These are phyloP conservation scores for Falcunculus frontatus DNA, from an alignment of 2,113 vertebrate species.

Conservation along the genomic window DNA sequence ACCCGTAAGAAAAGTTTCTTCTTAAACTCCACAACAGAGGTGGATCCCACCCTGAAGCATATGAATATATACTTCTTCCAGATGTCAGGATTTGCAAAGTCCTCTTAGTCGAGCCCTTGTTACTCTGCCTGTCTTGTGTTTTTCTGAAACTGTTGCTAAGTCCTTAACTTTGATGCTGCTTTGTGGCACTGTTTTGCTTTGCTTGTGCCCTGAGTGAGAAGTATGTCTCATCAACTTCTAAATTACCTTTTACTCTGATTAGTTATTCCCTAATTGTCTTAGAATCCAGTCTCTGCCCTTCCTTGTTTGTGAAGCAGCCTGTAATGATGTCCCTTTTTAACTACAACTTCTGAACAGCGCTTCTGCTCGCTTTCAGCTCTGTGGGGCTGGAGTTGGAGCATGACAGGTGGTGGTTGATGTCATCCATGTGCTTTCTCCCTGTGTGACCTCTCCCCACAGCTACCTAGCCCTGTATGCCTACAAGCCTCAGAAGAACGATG, in stretches of 20 bases:
- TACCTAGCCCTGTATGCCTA: slow-evolving; percentile 96
- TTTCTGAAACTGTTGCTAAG: background rate
- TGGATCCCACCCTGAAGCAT: background rate
- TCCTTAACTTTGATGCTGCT: background rate
- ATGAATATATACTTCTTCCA: background rate
- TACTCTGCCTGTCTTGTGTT: background rate
- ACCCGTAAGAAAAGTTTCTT: background rate
- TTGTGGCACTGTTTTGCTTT: background rate
- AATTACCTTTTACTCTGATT: background rate
- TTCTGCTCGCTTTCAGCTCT: background rate
- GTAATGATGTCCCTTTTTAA: background rate
- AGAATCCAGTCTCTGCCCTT: background rate
- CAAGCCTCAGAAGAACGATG: slow-evolving; percentile 95
- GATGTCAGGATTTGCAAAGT: background rate
- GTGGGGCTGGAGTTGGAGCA: background rate
- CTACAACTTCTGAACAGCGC: background rate
- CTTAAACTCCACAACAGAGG: background rate
- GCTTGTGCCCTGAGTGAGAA: background rate
- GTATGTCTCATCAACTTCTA: background rate
- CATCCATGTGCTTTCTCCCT: background rate
- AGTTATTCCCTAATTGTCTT: background rate
- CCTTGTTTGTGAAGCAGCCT: background rate
- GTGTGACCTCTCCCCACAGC: slow-evolving; percentile 19
- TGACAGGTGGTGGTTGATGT: background rate
- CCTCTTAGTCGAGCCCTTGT: background rate